Conservation (phyloP, 2,888 invertebrate genomes). For the Pseudococcus viburni region DNA sequence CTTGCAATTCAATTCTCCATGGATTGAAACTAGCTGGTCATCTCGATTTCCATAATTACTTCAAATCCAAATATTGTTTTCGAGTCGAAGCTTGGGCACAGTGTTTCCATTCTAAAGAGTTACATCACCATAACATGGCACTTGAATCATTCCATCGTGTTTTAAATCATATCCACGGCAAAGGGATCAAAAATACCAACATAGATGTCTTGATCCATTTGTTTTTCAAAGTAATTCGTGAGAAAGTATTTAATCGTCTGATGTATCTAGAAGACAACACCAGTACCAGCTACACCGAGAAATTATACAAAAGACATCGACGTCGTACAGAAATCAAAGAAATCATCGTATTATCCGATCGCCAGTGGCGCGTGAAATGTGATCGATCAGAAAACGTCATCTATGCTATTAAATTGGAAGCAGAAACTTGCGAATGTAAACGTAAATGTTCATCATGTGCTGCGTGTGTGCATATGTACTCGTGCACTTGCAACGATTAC, state of each 20-base stretch:
- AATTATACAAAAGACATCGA: slow-evolving; percentile 47
- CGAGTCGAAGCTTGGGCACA: slow-evolving; percentile 61
- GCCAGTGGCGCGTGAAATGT: slow-evolving; percentile 16
- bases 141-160: slow-evolving; percentile 66
- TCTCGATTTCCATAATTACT: slow-evolving; percentile 46
- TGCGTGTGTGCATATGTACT: slow-evolving; percentile 60
- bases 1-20: slow-evolving; percentile 36
- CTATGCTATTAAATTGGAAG: not conserved
- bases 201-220: slow-evolving; percentile 62
- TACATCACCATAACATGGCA: slow-evolving; percentile 64
- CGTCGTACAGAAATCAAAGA: slow-evolving; percentile 31
- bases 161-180: slow-evolving; percentile 64
- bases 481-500: slow-evolving; percentile 65
- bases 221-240: slow-evolving; percentile 64
- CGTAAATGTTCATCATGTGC: slow-evolving; percentile 41
- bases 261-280: slow-evolving; percentile 47
- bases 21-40: not conserved
- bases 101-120: slow-evolving; percentile 65
- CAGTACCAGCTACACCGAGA: slow-evolving; percentile 39
- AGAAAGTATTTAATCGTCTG: slow-evolving; percentile 61
- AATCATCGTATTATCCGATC: not conserved
- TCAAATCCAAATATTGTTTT: slow-evolving; percentile 1
- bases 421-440: slow-evolving; percentile 50
- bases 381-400: not conserved
- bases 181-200: slow-evolving; percentile 60